Conservation (phyloP, 64 coral and sea anemone species). For the Catalaphyllia jardinei region DNA sequence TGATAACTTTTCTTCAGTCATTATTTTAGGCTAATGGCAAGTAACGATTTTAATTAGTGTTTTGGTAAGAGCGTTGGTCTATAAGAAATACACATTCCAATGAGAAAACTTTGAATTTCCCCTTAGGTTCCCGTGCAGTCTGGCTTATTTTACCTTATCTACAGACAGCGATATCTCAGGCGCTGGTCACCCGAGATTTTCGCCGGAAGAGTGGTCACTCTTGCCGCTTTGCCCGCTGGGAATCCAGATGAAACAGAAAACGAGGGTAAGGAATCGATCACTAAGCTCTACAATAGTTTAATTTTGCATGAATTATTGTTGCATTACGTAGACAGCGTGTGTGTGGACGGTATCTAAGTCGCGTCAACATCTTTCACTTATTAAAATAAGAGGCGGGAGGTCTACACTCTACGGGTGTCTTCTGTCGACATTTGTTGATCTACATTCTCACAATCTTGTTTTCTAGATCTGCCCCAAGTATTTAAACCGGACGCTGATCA, state of each 20-base stretch:
- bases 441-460: neutral
- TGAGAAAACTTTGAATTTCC: neutral
- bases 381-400: too few relatives aligned
- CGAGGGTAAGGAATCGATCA: constrained; percentile 44
- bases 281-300: too few relatives aligned
- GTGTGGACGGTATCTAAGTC: too few relatives aligned
- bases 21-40: too few relatives aligned
- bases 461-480: constrained; percentile 90
- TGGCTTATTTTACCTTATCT: constrained; percentile 75
- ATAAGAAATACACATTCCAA: too few relatives aligned
- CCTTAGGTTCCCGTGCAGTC: constrained; percentile 74
- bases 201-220: constrained; percentile 73
- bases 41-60: too few relatives aligned
- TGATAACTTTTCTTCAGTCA: neutral
- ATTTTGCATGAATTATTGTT: neutral
- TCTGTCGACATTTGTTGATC: too few relatives aligned
- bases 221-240: constrained; percentile 62
- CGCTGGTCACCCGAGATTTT: constrained; percentile 76
- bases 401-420: too few relatives aligned
- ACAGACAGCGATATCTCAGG: constrained; percentile 77
- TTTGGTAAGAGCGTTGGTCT: too few relatives aligned
- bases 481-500: constrained; percentile 73
- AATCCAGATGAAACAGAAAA: constrained; percentile 69
- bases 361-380: too few relatives aligned
- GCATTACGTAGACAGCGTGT: too few relatives aligned